Base-by-base conservation (phyloP, 2,888 invertebrate species). In the Vandiemenella viatica region DNA sequence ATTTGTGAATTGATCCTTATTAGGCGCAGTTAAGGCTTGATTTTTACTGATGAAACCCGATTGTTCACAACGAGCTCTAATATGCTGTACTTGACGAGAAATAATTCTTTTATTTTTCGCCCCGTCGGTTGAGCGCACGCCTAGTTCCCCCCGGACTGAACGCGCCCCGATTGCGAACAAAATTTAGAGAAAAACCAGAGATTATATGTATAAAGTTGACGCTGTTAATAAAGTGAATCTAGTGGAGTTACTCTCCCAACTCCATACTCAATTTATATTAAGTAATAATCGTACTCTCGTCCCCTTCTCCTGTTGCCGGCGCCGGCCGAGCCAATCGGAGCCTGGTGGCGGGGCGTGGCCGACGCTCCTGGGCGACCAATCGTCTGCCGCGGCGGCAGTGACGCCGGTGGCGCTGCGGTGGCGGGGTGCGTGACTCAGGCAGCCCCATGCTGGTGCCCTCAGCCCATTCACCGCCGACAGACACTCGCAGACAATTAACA, bases 211-310 rank as follows among this genome's bases (percentile, higher is more conserved):
- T 32, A 32, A 10, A 32, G 32, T 32, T 32, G 32, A 32, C 32
- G 10, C 32, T 10, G 13, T 32, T 32, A 32, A 32, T 32, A 32
- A 32, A 32, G 32, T 32, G 32, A 32, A 13, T 32, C 32, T 32
- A 50, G 46, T 51, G 48, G 42, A 41, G 45, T 32, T 45, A 10
- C 48, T 37, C 45, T 37, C 21, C 41, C 48, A 51, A 48, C 22
- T 45, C 42, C 6, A 37, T 48, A 51, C 48, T 43, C 51, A 51
- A 48, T 51, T 51, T 51, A 51, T 51, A 51, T 48, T 50, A 48
- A 45, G 21, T 50, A 50, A 50, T 45, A 40, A 43, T 23, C 16
- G 43, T 4, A 8, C 41, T 19, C 26, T 41, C 37, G 15, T 44
- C 50, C 44, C 17, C 37, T 23, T 7, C 8, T 3, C 15, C 13